Base-by-base conservation (phyloP, 2,888 invertebrate species). In the Spodoptera picta region DNA sequence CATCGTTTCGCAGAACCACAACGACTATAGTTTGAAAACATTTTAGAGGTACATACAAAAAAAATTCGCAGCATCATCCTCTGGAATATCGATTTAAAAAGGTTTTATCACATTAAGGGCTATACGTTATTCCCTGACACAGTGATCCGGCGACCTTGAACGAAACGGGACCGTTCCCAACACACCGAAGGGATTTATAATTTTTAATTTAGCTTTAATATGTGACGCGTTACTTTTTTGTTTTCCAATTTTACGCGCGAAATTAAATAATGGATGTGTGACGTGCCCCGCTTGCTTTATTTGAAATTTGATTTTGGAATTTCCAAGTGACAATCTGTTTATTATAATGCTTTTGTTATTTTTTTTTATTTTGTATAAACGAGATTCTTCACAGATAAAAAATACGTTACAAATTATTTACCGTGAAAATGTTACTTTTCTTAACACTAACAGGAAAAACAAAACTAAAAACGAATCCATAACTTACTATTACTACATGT, bases 171-270 rank as follows among this genome's bases (percentile, higher is more conserved):
- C 59, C 70, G 65, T 54, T 47, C 60, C 53, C 58, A 59, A 60
- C 61, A 52, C 70, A 78, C 79, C 66, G 46, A 61, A 76, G 74
- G 77, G 77, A 77, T 76, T 76, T 79, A 77, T 73, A 79, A 67
- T 77, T 79, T 76, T 77, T 76, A 79, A 76, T 77, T 77, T 77
- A 65, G 64, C 73, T 73, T 72, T 73, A 69, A 69, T 70, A 79
- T 42, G 73, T 67, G 77, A 65, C 58, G 62, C 47, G 53, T 61
- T 69, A 64, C 60, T 75, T 76, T 75, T 71, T 61, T 53, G 19
- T 52, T 60, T 47, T 45, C 53, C 62, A 65, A 56, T 72, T 76
- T 60, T 45, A 50, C 62, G 42, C 56, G 60, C 58, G 60, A 57
- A 67, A 53, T 76, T 71, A 53, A 68, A 61, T 75, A 71, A 78